Conservation (phyloP, 2,888 invertebrate genomes). For the Neoascia interrupta region DNA sequence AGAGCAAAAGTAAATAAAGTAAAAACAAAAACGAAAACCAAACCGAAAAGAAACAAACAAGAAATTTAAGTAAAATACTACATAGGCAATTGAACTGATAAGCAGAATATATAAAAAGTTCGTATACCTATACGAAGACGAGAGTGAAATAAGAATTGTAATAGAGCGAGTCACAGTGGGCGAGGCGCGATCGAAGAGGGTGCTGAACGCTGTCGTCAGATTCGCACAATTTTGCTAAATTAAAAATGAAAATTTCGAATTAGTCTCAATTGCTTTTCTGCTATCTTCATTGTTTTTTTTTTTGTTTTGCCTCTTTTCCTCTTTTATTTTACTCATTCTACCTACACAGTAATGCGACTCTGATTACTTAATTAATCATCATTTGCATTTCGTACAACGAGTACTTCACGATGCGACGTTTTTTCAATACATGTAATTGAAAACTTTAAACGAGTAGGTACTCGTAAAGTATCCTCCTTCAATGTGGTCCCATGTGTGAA, state of each 20-base stretch:
- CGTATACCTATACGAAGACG: no score
- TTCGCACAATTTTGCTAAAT: constrained; percentile 17
- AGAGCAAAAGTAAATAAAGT: no score
- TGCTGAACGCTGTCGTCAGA: constrained; percentile 5
- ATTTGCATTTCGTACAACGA: background rate
- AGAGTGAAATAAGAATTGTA: no score
- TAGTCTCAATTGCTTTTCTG: constrained; percentile 17
- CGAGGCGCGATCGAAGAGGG: no score
- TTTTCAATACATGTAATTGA: background rate
- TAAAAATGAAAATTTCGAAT: constrained; percentile 19
- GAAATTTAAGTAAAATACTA: background rate
- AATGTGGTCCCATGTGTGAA: no score
- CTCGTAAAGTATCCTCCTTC: no score
- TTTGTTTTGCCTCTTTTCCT: background rate
- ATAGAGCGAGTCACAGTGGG: no score
- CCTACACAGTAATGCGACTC: background rate
- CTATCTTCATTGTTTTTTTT: background rate
- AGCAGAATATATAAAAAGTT: constrained; percentile 9
- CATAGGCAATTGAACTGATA: constrained; percentile 28
- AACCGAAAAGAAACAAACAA: constrained; percentile 15
- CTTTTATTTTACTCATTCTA: background rate
- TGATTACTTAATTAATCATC: constrained; percentile 42
- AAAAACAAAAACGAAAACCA: no score
- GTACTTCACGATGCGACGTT: no score
- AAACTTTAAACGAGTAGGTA: no score